Conservation (phyloP, 2,797 vertebrate genomes). For the Poeciliopsis turneri region DNA sequence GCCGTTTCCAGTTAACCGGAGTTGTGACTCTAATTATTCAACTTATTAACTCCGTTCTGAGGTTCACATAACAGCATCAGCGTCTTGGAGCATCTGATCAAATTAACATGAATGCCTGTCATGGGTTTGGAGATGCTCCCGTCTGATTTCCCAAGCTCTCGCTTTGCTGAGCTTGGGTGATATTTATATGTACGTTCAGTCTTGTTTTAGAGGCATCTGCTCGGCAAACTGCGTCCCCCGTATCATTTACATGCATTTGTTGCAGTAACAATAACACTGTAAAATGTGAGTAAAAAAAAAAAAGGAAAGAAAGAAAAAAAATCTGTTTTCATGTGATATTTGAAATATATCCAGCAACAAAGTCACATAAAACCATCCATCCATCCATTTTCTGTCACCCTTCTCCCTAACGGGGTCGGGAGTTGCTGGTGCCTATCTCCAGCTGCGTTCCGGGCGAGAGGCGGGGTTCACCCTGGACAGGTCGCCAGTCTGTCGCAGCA, state of each 20-base stretch:
- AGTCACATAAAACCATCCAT: not conserved
- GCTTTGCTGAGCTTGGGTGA: constrained; percentile 20
- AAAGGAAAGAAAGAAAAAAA: too few species aligned
- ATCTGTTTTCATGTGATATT: not conserved
- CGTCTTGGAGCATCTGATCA: constrained; percentile 68
- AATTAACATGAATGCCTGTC: constrained; percentile 74
- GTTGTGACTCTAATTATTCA: constrained; percentile 78
- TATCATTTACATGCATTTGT: not conserved
- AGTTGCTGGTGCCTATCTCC: too few species aligned
- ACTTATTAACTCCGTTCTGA: constrained; percentile 55
- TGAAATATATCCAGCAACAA: not conserved
- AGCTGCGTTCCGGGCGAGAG: too few species aligned
- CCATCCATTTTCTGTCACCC: too few species aligned
- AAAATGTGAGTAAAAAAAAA: not conserved
- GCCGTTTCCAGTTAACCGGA: constrained; percentile 78
- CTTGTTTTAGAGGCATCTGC: not conserved
- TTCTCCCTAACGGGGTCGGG: too few species aligned
- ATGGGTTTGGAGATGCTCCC: constrained; percentile 66
- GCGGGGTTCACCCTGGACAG: too few species aligned
- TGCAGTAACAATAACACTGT: not conserved
- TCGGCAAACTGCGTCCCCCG: too few species aligned
- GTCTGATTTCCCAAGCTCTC: constrained; percentile 33
- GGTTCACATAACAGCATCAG: constrained; percentile 53
- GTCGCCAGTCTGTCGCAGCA: too few species aligned
- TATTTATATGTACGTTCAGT: not conserved